Base-by-base conservation (phyloP, 2,888 invertebrate species). In the Aspidiotus destructor region DNA sequence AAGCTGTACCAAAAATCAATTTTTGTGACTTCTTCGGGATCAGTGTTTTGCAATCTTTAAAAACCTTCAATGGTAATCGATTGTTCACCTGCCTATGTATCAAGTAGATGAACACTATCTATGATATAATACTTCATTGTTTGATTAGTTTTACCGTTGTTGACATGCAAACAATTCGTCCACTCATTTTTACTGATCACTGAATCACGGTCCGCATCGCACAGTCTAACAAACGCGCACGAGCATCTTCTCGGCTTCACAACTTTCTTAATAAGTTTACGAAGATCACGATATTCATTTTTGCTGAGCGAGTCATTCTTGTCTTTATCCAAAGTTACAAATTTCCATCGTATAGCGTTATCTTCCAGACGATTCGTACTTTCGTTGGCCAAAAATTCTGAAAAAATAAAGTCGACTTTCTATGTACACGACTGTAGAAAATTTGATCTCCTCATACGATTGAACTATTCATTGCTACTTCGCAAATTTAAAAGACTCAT, bases 191-290 rank as follows among this genome's bases (percentile, higher is more conserved):
- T 83, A 44, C 88, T 85, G 72, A 96, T 86, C 74, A 83, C 84
- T 60, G 86, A 85, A 78, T 96, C 89, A 65, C 84, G 82, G 78
- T 94, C 86, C 67, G 85, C 81, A 78, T 96, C 95, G 79, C 96
- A 96, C 74, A 86, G 86, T 73, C 87, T 86, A 17, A 90, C 86
- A 81, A 96, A 95, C 53, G 86, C 86, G 75, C 89, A 86, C 60
- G 94, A 91, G 79, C 96, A 96, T 64, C 89, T 84, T 77, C 88
- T 88, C 53, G 95, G 96, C 75, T 88, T 88, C 67, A 94, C 90
- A 71, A 89, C 87, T 80, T 92, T 91, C 78, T 88, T 91, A 62
- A 93, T 88, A 62, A 92, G 83, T 73, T 87, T 82, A 73, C 88
- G 84, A 44, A 96, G 80, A 72, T 88, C 88, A 71, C 87, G 83